Evolutionary conservation across 2,113 vertebrate genomes (phyloP), one percentile per base, ranked within the genome.

Genomic region (Progne subis): DNA sequence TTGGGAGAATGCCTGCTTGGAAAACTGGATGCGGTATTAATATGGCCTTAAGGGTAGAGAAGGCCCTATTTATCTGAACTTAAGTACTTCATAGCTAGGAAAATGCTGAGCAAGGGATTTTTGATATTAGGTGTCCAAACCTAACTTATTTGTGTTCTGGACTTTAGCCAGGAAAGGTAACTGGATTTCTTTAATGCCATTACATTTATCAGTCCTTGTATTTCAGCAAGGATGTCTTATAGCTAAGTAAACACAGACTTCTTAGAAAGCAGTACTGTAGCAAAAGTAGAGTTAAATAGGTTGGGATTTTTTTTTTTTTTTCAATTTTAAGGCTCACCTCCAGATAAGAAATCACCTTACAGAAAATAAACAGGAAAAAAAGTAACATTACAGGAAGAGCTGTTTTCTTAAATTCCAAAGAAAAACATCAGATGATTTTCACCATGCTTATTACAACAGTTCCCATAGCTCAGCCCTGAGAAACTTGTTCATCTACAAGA

Each of bases 61-160:
- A 72, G 71, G 63, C 18, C 26, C 43, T 82, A 90, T 85, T 92
- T 94, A 82, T 77, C 81, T 82, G 78, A 95, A 87, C 83, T 94
- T 74, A 81, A 93, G 77, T 55, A 80, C 29, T 65, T 86, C 5
- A 25, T 12, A 55, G 74, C 60, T 86, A 88, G 75, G 65, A 93
- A 96, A 93, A 83, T n/a, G 92, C 91, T 92, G 68, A 93, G 52
- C 82, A 95, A 94, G 64, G 47, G 63, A 75, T 61, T 94, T 90
- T 74, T 41, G 14, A 74, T 80, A 52, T 65, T 63, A 86, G 86
- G 64, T 92, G 52, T 81, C 91, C 82, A 81, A 95, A 81, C 15
- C 59, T 55, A 93, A 67, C 68, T 90, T 93, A 32, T 63, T 81
- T 80, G 43, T 86, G 39, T 67, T 86, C 68, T 94, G 92, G 68